phyloP scores from a whole-genome alignment of 2,113 vertebrate genomes.

The human (Homo sapiens) region DNA sequence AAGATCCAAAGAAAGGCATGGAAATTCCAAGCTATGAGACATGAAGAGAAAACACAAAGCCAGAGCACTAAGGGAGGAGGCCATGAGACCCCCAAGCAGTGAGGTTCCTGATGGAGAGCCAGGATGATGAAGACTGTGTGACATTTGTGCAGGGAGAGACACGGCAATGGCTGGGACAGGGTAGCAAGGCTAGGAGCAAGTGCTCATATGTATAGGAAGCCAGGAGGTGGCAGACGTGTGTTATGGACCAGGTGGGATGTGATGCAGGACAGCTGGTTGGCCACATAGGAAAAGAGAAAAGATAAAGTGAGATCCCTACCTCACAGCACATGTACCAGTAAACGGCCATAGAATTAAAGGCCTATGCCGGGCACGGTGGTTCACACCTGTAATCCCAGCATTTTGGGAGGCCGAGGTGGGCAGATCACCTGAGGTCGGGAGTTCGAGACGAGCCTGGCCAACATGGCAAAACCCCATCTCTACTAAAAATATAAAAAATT shows the following conservation, averaged over 20 bases:
- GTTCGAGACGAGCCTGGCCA: too few relatives aligned
- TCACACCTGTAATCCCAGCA: too few relatives aligned
- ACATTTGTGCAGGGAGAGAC: background rate
- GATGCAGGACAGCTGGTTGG: background rate
- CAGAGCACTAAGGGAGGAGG: background rate
- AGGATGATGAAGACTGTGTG: background rate
- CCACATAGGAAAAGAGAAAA: background rate
- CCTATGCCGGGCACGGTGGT: too few relatives aligned
- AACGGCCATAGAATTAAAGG: background rate
- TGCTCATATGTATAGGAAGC: background rate
- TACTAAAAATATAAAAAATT: too few relatives aligned
- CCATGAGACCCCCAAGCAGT: too few relatives aligned
- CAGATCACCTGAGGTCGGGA: too few relatives aligned
- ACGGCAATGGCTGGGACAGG: background rate
- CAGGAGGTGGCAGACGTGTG: background rate
- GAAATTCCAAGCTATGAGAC: background rate
- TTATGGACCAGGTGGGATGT: background rate
- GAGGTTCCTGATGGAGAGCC: background rate
- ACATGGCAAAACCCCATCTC: too few relatives aligned
- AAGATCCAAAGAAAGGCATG: background rate
- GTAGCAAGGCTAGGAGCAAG: background rate
- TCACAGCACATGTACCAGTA: background rate
- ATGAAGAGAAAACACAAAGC: background rate
- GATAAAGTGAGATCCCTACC: background rate
- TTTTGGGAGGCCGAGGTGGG: too few relatives aligned